Conservation (phyloP, 2,113 vertebrate species). For the Aix galericulata region DNA sequence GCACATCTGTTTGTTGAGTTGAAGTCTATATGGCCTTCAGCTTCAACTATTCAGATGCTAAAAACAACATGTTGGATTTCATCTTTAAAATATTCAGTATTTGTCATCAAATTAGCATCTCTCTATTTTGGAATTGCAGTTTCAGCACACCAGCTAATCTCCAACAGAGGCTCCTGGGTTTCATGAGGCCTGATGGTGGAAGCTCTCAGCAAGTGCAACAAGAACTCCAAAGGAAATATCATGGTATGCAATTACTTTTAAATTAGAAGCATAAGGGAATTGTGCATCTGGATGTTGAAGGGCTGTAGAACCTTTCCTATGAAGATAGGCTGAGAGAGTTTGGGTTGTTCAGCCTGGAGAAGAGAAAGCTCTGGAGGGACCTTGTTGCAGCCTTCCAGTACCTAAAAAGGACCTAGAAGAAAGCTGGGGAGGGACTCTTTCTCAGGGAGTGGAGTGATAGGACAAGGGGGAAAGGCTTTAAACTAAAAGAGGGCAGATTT, state of each 20-base stretch:
- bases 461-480: too few species aligned
- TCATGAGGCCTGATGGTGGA: constrained; percentile 90
- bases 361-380: too few species aligned
- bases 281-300: background rate
- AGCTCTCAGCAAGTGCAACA: constrained; percentile 95
- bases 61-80: background rate
- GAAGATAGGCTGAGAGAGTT: too few species aligned
- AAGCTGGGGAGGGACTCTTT: too few species aligned
- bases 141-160: constrained; percentile 89
- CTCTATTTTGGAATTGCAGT: constrained; percentile 54
- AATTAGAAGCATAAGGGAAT: background rate
- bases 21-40: background rate
- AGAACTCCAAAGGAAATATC: constrained; percentile 94
- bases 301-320: too few species aligned
- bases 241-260: constrained; percentile 78
- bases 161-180: constrained; percentile 90
- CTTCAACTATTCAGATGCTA: background rate
- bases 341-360: too few species aligned
- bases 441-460: too few species aligned
- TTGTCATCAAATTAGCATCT: background rate
- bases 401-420: too few species aligned
- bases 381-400: too few species aligned
- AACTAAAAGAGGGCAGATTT: too few species aligned
- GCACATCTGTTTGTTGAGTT: background rate
- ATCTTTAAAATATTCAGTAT: background rate